phyloP scores from a whole-genome alignment of 2,113 vertebrate genomes.

The Manacus vitellinus region DNA sequence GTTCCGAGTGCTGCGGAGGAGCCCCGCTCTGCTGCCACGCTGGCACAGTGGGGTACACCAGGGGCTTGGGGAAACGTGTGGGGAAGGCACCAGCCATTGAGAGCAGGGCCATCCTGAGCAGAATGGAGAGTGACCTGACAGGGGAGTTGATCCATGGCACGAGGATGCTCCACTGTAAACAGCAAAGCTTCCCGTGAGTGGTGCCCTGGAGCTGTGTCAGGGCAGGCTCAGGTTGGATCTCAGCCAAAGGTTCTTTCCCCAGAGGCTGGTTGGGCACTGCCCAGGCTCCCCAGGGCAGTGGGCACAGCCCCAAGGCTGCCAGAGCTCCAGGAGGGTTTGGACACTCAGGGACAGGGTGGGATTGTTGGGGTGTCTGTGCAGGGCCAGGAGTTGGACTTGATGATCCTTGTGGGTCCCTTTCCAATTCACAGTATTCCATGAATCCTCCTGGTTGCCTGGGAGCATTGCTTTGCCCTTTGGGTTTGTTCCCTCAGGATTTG shows the following conservation, averaged over 20 bases:
- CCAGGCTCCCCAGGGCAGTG: background rate
- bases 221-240: accelerated
- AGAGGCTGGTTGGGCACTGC: background rate
- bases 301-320: background rate
- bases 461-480: background rate
- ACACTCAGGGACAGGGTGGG: background rate
- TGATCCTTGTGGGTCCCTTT: background rate
- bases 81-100: background rate
- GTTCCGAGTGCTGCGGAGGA: background rate
- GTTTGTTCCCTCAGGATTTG: accelerated
- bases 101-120: background rate
- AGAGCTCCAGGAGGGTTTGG: background rate
- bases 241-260: background rate
- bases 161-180: accelerated
- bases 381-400: accelerated
- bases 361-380: accelerated
- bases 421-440: background rate
- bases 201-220: background rate
- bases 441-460: background rate
- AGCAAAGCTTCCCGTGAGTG: background rate
- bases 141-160: background rate
- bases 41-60: background rate
- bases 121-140: background rate
- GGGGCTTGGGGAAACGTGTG: background rate
- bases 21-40: background rate